Conservation (phyloP, 92 coral and sea anemone genomes). For the Actinostola sp. region DNA sequence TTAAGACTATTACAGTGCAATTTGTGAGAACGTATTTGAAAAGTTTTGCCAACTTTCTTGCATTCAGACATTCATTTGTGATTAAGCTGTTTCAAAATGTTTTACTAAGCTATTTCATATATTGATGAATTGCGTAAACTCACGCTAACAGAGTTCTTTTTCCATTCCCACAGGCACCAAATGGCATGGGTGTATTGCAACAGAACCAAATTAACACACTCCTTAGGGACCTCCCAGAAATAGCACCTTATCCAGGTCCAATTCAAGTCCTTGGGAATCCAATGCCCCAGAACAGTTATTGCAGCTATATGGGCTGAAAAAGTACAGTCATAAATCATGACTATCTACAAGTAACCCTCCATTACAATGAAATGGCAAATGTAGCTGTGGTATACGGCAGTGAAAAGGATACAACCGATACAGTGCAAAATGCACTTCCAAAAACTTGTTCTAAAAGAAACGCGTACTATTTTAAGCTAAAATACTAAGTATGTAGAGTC, state of each 20-base stretch:
- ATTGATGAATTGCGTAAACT: not conserved
- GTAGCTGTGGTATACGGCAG: constrained; percentile 55
- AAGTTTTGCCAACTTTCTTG: too few relatives aligned
- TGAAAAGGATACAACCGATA: not conserved
- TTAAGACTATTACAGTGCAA: too few relatives aligned
- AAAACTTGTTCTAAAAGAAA: constrained; percentile 14
- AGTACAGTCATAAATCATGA: constrained; percentile 19
- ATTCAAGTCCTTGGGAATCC: constrained; percentile 22
- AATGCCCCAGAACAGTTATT: constrained; percentile 10
- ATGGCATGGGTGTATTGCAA: constrained; percentile 52
- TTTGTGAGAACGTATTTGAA: too few relatives aligned
- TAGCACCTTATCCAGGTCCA: constrained; percentile 73
- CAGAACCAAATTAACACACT: constrained; percentile 66
- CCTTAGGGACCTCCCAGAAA: constrained; percentile 79
- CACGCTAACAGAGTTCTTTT: constrained; percentile 25
- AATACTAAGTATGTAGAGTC: too few relatives aligned
- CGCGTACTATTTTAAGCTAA: too few relatives aligned
- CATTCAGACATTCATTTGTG: too few relatives aligned
- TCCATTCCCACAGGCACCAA: constrained; percentile 48
- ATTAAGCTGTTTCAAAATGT: too few relatives aligned
- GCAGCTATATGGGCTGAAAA: constrained; percentile 33
- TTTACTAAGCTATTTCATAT: constrained; percentile 13
- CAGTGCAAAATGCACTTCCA: constrained; percentile 4
- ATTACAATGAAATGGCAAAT: constrained; percentile 79
- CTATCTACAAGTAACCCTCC: constrained; percentile 38